A percentile compares a stretch with the other conserved stretches of the same genome.
phyloP scores from a whole-genome alignment of 1,140 invertebrate genomes.

The Octopus bimaculoides region DNA sequence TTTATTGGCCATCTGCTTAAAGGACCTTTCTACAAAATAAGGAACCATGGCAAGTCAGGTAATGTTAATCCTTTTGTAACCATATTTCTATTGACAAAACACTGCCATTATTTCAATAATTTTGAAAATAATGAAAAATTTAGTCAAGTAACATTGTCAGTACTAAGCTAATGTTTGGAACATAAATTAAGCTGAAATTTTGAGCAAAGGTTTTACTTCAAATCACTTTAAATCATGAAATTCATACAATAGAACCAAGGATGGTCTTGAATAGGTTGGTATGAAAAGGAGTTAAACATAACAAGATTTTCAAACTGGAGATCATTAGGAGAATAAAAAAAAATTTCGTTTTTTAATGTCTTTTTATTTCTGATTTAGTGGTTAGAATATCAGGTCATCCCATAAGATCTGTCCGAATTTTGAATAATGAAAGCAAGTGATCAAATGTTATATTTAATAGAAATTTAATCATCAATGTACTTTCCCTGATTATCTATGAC shows the following conservation, averaged over 20 bases:
- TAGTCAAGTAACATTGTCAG: neutral
- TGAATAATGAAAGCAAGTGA: too few species aligned
- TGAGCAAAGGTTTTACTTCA: neutral
- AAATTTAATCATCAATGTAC: too few species aligned
- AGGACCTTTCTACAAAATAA: neutral
- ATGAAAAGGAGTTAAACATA: too few species aligned
- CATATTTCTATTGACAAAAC: neutral
- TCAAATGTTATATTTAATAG: too few species aligned
- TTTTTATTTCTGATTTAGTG: too few species aligned
- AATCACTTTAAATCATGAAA: neutral
- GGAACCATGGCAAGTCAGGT: slow-evolving; percentile 3
- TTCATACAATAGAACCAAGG: neutral
- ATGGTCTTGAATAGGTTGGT: too few species aligned
- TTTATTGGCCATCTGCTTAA: slow-evolving; percentile 1
- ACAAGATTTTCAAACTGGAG: too few species aligned
- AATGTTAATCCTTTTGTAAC: neutral
- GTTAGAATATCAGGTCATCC: too few species aligned
- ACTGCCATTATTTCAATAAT: neutral
- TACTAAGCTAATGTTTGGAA: neutral
- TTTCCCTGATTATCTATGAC: too few species aligned
- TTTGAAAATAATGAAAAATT: neutral
- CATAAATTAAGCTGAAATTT: neutral
- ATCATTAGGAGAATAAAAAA: too few species aligned
- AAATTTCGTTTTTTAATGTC: too few species aligned
- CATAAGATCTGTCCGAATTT: too few species aligned